Conservation (phyloP, 2,113 vertebrate species). For the Rhinogobius similis region DNA sequence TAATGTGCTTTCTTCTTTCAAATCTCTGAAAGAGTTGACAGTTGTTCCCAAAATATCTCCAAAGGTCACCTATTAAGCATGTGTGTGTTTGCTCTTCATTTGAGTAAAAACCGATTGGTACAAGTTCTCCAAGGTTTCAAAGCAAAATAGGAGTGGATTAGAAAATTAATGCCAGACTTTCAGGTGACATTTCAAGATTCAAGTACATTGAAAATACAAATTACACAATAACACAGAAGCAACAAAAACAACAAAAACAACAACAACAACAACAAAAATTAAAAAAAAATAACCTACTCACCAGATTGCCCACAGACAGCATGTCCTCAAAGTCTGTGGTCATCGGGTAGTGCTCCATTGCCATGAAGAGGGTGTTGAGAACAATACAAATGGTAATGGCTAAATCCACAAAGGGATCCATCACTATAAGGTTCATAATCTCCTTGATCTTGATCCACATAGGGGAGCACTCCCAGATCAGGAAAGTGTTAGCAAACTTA, state of each 20-base stretch:
- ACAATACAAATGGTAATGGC: conserved; percentile 99
- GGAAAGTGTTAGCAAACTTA: conserved; percentile 95
- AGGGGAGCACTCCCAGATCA: conserved; percentile 97
- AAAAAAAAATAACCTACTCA: conserved; percentile 56
- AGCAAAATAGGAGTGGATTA: neutral
- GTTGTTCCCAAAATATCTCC: conserved; percentile 56
- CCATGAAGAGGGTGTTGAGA: conserved; percentile 98
- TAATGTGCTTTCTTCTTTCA: conserved; percentile 30
- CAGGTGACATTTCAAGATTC: conserved; percentile 10
- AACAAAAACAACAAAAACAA: conserved; percentile 1
- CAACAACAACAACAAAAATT: too few relatives aligned
- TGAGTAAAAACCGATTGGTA: neutral
- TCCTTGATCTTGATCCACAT: conserved; percentile 94
- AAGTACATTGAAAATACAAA: conserved; percentile 18
- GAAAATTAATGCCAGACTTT: neutral
- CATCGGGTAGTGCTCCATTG: conserved; percentile 99
- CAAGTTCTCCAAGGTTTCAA: neutral
- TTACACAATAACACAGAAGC: conserved; percentile 14
- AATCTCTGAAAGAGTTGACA: conserved; percentile 41
- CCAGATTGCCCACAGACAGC: conserved; percentile 86
- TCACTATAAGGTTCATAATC: conserved; percentile 92
- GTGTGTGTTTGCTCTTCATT: neutral
- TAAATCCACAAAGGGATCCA: conserved; percentile 98
- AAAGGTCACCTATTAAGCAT: conserved; percentile 3
- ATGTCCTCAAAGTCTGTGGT: conserved; percentile 85